Evolutionary conservation across 2,888 invertebrate genomes (phyloP).

Genomic region (Epirrhoe tristata): DNA sequence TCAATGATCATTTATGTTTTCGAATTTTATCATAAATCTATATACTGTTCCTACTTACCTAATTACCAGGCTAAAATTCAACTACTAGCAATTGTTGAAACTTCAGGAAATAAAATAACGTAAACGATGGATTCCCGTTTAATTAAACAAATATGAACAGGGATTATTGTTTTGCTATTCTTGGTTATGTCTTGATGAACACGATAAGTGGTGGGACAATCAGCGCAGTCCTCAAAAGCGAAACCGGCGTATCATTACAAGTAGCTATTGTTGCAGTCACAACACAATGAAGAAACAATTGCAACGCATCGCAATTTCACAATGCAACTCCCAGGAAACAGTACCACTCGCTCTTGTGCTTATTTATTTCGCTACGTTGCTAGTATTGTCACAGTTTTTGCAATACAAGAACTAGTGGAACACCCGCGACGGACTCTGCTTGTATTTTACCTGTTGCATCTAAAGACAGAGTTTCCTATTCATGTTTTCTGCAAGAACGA

Average conservation of each 20-base stretch:
- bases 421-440: neutral
- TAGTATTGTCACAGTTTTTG: slow-evolving; percentile 34
- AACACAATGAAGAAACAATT: slow-evolving; percentile 49
- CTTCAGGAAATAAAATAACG: too few relatives aligned
- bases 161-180: neutral
- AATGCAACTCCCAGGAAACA: slow-evolving; percentile 62
- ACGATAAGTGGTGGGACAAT: slow-evolving; percentile 30
- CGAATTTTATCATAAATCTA: too few relatives aligned
- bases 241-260: slow-evolving; percentile 32
- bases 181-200: slow-evolving; percentile 25
- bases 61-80: too few relatives aligned
- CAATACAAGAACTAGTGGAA: neutral
- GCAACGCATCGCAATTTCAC: slow-evolving; percentile 54
- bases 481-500: too few relatives aligned
- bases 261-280: slow-evolving; percentile 46
- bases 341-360: slow-evolving; percentile 41
- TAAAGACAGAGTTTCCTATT: too few relatives aligned
- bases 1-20: too few relatives aligned
- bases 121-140: too few relatives aligned
- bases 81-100: too few relatives aligned
- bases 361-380: slow-evolving; percentile 55
- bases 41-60: too few relatives aligned
- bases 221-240: slow-evolving; percentile 23
- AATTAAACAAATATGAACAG: too few relatives aligned
- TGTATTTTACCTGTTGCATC: neutral